Base-by-base conservation (phyloP, 2,888 invertebrate genomes). In the Imbricaverruca yamaguchii region DNA sequence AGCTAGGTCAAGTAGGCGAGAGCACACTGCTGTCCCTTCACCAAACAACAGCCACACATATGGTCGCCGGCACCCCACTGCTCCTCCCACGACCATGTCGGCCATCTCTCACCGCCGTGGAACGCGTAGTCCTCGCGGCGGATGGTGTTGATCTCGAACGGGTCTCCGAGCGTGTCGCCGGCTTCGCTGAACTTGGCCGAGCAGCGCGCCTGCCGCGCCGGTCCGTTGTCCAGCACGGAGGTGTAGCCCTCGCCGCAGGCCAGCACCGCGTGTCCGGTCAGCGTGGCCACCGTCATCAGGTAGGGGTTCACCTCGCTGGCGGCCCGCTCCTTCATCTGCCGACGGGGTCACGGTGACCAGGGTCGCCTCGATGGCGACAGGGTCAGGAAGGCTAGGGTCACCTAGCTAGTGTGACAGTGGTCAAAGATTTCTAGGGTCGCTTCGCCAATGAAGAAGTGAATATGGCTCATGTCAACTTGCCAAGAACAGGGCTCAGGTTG, bases 251-350 rank as follows among this genome's bases (percentile, higher is more conserved):
- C 86, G 61, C 89, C 89, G 85, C 87, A 86, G 25, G 89, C 88
- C 81, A 92, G 87, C 84, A 88, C 88, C 79, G 95, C 95, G 87
- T 96, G 96, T 0, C 95, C 95, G 12, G 96, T 96, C 82, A 97
- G 89, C 21, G 97, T 97, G 80, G 96, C 96, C 85, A 97, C 90
- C 11, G 96, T 96, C 87, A 95, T 94, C 81, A 98, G 87, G 88
- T 94, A 94, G 13, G 96, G 93, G 88, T 93, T 92, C 12, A 91
- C 89, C 83, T 84, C 81, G 1, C 80, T 83, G 21, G 90, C 85
- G 10, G 94, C 95, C 86, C 91, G 89, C 87, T 92, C 92, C 86
- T 91, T 92, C 87, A 92, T 89, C 90, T 91, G 67, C 21, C 21
- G 67, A 78, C 39, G 10, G 39, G 8, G 55, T 1, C 7, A 53